Conservation (phyloP, 2,797 vertebrate species). For the Mus caroli region DNA sequence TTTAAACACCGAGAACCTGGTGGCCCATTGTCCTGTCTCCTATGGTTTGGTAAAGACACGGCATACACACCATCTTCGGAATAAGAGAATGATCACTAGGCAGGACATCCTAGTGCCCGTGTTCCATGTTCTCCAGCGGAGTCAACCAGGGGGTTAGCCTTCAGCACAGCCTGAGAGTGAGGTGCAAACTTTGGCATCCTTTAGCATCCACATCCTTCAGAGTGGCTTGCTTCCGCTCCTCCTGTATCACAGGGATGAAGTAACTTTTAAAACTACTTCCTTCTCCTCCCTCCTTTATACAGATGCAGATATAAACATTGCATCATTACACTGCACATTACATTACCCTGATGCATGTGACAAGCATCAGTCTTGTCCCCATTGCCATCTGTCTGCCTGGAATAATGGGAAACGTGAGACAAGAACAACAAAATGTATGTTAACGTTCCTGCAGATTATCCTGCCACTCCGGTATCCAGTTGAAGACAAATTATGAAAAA, state of each 20-base stretch:
- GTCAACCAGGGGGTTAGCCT: no score
- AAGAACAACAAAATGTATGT: not conserved
- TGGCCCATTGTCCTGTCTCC: not conserved
- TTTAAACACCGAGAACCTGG: not conserved
- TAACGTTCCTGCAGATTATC: constrained; percentile 30
- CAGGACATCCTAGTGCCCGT: not conserved
- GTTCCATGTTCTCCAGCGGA: not conserved
- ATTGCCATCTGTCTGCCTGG: not conserved
- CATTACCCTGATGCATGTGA: not conserved
- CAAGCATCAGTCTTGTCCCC: not conserved
- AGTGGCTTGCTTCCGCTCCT: not conserved
- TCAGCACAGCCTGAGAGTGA: not conserved
- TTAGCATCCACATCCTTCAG: not conserved
- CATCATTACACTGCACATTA: no score
- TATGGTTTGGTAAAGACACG: not conserved
- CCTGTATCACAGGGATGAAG: not conserved
- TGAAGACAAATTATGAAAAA: not conserved
- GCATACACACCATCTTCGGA: not conserved
- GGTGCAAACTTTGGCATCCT: not conserved
- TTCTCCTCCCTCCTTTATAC: not conserved
- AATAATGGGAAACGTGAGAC: not conserved
- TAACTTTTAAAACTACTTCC: not conserved
- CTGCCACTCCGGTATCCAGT: not conserved
- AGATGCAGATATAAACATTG: not conserved
- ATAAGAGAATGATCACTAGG: not conserved